phyloP scores from a whole-genome alignment of 2,797 vertebrate species.

The Adelosebastes latens region DNA sequence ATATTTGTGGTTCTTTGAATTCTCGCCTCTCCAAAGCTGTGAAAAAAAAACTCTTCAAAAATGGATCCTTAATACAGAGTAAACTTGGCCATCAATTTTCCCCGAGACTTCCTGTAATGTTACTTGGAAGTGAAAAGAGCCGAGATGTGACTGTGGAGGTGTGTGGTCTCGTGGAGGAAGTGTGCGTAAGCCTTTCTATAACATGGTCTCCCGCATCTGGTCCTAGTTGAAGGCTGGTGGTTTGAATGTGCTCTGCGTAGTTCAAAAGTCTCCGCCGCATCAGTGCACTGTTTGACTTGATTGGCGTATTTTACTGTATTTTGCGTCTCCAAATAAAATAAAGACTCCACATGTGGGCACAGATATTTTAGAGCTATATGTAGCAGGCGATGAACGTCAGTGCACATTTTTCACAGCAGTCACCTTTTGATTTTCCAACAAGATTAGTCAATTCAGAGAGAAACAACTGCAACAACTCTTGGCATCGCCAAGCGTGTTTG shows the following conservation, averaged over 20 bases:
- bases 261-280: slow-evolving; percentile 48
- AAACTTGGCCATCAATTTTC: slow-evolving; percentile 26
- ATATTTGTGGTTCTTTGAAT: slow-evolving; percentile 46
- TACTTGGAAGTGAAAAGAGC: slow-evolving; percentile 39
- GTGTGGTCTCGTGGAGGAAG: slow-evolving; percentile 69
- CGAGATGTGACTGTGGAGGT: slow-evolving; percentile 49
- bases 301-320: slow-evolving; percentile 39
- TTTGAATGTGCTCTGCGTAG: slow-evolving; percentile 52
- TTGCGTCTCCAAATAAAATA: slow-evolving; percentile 11
- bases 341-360: neutral
- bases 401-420: neutral
- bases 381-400: neutral
- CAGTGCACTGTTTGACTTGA: slow-evolving; percentile 48
- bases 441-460: neutral
- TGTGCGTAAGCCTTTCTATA: slow-evolving; percentile 49
- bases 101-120: slow-evolving; percentile 32
- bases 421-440: neutral
- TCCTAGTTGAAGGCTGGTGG: slow-evolving; percentile 67
- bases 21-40: slow-evolving; percentile 14
- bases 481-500: neutral
- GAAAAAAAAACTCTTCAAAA: slow-evolving; percentile 21
- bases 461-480: neutral
- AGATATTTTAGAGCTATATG: neutral
- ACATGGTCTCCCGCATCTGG: slow-evolving; percentile 65
- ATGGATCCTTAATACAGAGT: slow-evolving; percentile 9